These are phyloP conservation scores for Notodonta dromedarius DNA, from an alignment of 2,888 invertebrate genomes.

Conservation along the genomic window DNA sequence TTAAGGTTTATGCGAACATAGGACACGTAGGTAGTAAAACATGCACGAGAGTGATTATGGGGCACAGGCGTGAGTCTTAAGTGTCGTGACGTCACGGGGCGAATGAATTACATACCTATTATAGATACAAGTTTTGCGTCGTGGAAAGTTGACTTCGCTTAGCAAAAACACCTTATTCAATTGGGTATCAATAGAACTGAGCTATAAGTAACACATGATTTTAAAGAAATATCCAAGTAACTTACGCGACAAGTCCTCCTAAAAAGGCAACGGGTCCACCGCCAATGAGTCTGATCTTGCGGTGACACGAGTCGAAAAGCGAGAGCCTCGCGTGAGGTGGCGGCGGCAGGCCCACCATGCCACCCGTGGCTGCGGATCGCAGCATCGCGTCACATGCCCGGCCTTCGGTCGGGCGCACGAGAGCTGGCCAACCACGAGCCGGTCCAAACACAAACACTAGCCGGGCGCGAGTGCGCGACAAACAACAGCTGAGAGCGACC, in stretches of 20 bases:
- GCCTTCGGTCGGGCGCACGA: conserved; percentile 56
- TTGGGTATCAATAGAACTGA: neutral
- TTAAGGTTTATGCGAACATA: too few relatives aligned
- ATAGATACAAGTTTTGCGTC: neutral
- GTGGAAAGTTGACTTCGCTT: neutral
- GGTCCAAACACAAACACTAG: conserved; percentile 32
- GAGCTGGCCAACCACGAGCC: conserved; percentile 45
- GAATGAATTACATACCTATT: too few relatives aligned
- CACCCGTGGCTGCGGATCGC: conserved; percentile 79
- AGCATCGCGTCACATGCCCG: conserved; percentile 56
- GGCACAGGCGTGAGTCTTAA: too few relatives aligned
- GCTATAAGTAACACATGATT: neutral
- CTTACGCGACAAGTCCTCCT: conserved; percentile 90
- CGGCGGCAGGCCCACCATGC: conserved; percentile 67
- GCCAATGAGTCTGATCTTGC: conserved; percentile 88
- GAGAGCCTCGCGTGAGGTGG: conserved; percentile 84
- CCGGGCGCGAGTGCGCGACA: conserved; percentile 58
- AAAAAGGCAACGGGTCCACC: conserved; percentile 87
- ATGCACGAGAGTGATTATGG: too few relatives aligned
- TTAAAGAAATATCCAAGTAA: conserved; percentile 20
- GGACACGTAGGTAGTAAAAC: too few relatives aligned
- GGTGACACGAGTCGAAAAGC: conserved; percentile 89
- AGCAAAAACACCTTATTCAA: neutral
- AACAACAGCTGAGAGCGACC: conserved; percentile 61
- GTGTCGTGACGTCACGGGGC: too few relatives aligned